A percentile compares a stretch with the other conserved stretches of the same genome.
Evolutionary conservation across 2,888 invertebrate genomes (phyloP).

Genomic region (Mythimna vitellina): DNA sequence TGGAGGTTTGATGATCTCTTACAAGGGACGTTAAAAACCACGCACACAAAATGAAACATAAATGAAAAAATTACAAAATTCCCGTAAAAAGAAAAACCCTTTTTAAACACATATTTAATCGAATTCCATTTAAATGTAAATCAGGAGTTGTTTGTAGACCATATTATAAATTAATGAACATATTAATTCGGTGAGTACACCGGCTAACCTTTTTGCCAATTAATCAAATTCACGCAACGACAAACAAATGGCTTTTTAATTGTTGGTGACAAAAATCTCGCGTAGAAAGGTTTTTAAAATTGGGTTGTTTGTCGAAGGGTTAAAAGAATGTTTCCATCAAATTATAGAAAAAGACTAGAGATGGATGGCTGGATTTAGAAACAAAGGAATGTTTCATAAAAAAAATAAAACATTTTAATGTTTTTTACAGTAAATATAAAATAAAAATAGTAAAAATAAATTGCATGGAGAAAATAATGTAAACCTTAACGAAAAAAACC

Average conservation of each 20-base stretch:
- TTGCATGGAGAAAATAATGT: not conserved
- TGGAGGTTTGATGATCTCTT: not conserved
- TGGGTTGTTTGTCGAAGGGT: conserved; percentile 31
- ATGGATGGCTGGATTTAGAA: not conserved
- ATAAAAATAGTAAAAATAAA: not conserved
- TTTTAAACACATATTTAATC: conserved; percentile 36
- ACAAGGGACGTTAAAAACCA: not conserved
- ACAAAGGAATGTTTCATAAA: not conserved
- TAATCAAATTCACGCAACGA: conserved; percentile 64
- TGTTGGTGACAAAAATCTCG: conserved; percentile 57
- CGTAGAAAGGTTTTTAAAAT: conserved; percentile 36
- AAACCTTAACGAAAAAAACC: not conserved
- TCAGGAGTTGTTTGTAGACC: conserved; percentile 53
- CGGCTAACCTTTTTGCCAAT: conserved; percentile 61
- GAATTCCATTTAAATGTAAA: conserved; percentile 58
- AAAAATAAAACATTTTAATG: too few relatives aligned
- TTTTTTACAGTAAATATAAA: too few relatives aligned
- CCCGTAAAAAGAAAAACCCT: conserved; percentile 4
- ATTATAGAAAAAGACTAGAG: not conserved
- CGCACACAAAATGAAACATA: not conserved
- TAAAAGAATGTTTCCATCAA: conserved; percentile 20
- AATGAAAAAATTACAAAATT: not conserved
- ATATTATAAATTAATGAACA: conserved; percentile 64
- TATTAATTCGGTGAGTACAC: conserved; percentile 52
- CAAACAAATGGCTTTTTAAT: conserved; percentile 64